Base-by-base conservation (phyloP, 2,113 vertebrate species). In the Onychostoma macrolepis region DNA sequence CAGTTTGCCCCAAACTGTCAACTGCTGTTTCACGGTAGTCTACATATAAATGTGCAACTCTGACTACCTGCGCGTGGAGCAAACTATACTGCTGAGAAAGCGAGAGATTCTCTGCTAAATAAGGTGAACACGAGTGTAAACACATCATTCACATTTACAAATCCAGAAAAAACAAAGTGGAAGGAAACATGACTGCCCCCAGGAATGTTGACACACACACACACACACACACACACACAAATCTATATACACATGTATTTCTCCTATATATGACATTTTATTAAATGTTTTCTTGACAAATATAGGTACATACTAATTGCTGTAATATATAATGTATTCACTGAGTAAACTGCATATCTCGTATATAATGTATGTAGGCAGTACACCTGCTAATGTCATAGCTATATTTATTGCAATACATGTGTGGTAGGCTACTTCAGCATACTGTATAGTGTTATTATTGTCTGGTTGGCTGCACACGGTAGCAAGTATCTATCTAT, bases 111-210 rank as follows among this genome's bases (percentile, higher is more conserved):
- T 63, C 6, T 24, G 21, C 24, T 4, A 24, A 67, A 67, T 36
- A 76, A 76, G 43, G 38, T 15, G 17, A 28, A 76, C n/a, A 79
- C 1, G 30, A 24, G 36, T 28, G 79, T 41, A 15, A 80, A 63
- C 50, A 58, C 77, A 58, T 76, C 56, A 75, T 79, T 61, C 28
- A 79, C 75, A 69, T 53, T 79, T 33, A 36, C 43, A 48, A 48
- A 67, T 85, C 5, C 9, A 36, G 1, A 50, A 67, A 67, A 50
- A 38, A 74, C 56, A 50, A 36, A 28, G 13, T 13, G 56, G 58
- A 26, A 48, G 53, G 45, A 36, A 24, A 50, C 58, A 85, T 0
- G 69, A 74, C 71, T 41, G 36, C 10, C 36, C 21, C 4, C 67
- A 71, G 33, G 21, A 41, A 74, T n/a, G 71, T 69, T 69, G 67